Percentiles rank a stretch among this genome's conserved stretches.
Evolutionary conservation across 2,797 vertebrate species (phyloP).

Genomic region (Steatocranus sp.): DNA sequence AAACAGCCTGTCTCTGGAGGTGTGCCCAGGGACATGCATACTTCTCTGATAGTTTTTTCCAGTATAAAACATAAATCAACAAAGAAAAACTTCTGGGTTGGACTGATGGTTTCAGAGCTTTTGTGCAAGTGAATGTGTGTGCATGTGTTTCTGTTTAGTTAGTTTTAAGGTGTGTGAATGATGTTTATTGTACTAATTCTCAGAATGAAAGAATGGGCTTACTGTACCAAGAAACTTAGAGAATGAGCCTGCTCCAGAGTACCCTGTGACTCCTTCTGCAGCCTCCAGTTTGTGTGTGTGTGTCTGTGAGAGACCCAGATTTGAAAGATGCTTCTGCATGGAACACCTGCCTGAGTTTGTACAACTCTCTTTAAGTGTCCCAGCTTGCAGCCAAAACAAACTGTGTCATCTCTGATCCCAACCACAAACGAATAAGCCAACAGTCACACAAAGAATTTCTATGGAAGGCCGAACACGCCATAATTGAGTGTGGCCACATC

Average conservation of each 20-base stretch:
- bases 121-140: not conserved
- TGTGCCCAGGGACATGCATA: not conserved
- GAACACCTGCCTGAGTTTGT: slow-evolving; percentile 47
- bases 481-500: not conserved
- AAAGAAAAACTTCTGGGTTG: not conserved
- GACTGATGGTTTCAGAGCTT: not conserved
- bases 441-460: not conserved
- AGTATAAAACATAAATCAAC: not conserved
- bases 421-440: slow-evolving; percentile 3
- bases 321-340: slow-evolving; percentile 9
- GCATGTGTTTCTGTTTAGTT: not conserved
- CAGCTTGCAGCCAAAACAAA: slow-evolving; percentile 14
- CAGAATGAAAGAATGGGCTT: slow-evolving; percentile 19
- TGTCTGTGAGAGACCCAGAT: not conserved
- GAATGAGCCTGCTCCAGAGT: slow-evolving; percentile 39
- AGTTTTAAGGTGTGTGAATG: not conserved
- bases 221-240: slow-evolving; percentile 1
- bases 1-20: not conserved
- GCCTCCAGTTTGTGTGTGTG: not conserved
- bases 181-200: not conserved
- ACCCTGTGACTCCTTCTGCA: slow-evolving; percentile 59
- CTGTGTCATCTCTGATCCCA: not conserved
- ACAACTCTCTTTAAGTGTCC: not conserved
- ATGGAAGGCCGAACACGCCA: not conserved
- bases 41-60: not conserved